phyloP scores from a whole-genome alignment of 2,113 vertebrate genomes.

The Gobiocypris rarus region DNA sequence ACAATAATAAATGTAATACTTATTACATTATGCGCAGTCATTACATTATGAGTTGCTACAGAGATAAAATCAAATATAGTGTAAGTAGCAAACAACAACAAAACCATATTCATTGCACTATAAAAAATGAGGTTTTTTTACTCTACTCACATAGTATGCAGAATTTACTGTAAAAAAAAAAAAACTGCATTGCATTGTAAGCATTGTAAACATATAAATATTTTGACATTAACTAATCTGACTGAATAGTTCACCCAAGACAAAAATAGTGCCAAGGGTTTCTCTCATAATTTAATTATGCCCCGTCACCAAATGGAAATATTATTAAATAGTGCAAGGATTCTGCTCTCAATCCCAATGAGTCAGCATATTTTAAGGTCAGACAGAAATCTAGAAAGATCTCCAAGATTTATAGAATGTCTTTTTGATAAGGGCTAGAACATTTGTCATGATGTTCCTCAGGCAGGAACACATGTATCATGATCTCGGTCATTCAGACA shows the following conservation, averaged over 20 bases:
- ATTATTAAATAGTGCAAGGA: not conserved
- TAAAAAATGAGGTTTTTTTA: not conserved
- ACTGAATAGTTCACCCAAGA: not conserved
- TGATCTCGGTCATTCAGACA: not conserved
- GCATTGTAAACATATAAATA: not conserved
- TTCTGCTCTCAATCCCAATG: not conserved
- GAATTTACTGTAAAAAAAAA: too few relatives aligned
- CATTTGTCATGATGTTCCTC: not conserved
- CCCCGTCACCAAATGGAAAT: too few relatives aligned
- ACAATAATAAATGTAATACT: too few relatives aligned
- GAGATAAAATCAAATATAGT: not conserved
- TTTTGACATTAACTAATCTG: not conserved
- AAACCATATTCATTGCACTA: not conserved
- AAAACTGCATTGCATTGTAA: too few relatives aligned
- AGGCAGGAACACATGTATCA: not conserved
- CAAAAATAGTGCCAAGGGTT: not conserved
- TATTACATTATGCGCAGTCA: too few relatives aligned
- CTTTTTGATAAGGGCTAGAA: not conserved
- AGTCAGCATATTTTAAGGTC: not conserved
- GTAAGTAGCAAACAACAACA: not conserved
- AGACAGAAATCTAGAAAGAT: not conserved
- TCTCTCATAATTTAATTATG: not conserved
- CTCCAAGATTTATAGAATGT: not conserved
- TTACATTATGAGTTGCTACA: too few relatives aligned
- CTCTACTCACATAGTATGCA: too few relatives aligned